Evolutionary conservation across 2,888 invertebrate genomes (phyloP).

Genomic region (Papilio gigon): DNA sequence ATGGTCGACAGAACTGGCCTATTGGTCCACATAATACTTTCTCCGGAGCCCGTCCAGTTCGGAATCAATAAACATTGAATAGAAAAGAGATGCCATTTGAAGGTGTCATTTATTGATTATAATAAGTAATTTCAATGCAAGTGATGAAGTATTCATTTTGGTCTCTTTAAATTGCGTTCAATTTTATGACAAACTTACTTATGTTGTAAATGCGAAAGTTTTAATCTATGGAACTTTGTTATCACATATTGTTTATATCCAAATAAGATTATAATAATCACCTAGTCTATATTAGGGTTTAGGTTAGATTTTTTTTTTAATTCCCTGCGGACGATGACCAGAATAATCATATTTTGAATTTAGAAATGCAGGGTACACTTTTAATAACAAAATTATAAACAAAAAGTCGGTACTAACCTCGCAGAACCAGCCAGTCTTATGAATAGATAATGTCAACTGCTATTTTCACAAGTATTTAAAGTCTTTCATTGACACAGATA

Average conservation of each 20-base stretch:
- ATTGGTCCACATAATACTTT: conserved; percentile 55
- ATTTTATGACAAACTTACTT: not conserved
- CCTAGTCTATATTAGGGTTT: too few relatives aligned
- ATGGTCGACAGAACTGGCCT: conserved; percentile 57
- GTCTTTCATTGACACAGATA: conserved; percentile 25
- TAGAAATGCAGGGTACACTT: not conserved
- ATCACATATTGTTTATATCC: too few relatives aligned
- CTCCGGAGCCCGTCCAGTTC: conserved; percentile 51
- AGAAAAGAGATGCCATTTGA: conserved; percentile 34
- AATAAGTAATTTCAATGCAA: conserved; percentile 41
- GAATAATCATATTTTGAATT: too few relatives aligned
- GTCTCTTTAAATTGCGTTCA: not conserved
- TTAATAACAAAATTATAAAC: not conserved
- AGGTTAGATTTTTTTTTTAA: too few relatives aligned
- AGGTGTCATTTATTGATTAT: conserved; percentile 36
- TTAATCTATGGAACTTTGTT: too few relatives aligned
- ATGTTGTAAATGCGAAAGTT: too few relatives aligned
- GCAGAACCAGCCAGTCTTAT: not conserved
- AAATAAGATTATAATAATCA: too few relatives aligned
- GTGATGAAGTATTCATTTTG: not conserved
- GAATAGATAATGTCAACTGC: not conserved
- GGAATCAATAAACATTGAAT: conserved; percentile 52
- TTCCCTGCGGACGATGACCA: too few relatives aligned
- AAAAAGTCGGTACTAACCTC: not conserved
- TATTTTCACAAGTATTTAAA: conserved; percentile 8